Evolutionary conservation across 2,797 vertebrate genomes (phyloP).

Genomic region (Coccyzus lansbergi): DNA sequence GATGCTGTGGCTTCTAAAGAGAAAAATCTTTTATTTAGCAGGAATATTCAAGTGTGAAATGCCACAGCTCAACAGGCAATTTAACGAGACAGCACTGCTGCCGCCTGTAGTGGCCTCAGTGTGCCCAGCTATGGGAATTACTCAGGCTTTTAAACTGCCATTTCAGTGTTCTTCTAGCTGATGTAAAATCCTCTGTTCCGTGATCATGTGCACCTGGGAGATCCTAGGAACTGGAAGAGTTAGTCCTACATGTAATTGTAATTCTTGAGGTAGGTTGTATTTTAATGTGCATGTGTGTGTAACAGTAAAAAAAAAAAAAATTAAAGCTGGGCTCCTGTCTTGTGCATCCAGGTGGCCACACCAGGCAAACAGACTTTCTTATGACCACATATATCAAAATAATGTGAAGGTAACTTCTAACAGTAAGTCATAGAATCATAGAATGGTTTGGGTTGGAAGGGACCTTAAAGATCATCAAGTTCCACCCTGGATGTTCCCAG

Average conservation of each 20-base stretch:
- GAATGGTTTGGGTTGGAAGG: too few relatives aligned
- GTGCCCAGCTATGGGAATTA: neutral
- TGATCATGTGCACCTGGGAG: neutral
- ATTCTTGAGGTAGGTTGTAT: neutral
- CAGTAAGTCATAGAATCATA: too few relatives aligned
- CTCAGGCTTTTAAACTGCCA: neutral
- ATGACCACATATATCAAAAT: neutral
- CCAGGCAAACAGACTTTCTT: neutral
- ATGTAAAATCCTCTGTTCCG: fast-evolving
- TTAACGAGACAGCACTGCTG: neutral
- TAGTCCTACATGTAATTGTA: neutral
- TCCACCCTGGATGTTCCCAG: too few relatives aligned
- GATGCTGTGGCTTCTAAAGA: neutral
- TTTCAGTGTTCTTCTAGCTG: neutral
- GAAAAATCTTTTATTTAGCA: neutral
- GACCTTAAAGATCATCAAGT: too few relatives aligned
- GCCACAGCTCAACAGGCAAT: neutral
- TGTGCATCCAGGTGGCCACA: neutral
- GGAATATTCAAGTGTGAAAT: constrained; percentile 4
- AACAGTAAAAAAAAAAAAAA: neutral
- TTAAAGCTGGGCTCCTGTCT: neutral
- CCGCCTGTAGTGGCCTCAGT: neutral
- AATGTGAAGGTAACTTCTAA: neutral
- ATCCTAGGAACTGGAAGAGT: neutral
- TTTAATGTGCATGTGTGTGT: fast-evolving